Base-by-base conservation (phyloP, 2,113 vertebrate species). In the Rhynchopsitta pachyrhyncha region DNA sequence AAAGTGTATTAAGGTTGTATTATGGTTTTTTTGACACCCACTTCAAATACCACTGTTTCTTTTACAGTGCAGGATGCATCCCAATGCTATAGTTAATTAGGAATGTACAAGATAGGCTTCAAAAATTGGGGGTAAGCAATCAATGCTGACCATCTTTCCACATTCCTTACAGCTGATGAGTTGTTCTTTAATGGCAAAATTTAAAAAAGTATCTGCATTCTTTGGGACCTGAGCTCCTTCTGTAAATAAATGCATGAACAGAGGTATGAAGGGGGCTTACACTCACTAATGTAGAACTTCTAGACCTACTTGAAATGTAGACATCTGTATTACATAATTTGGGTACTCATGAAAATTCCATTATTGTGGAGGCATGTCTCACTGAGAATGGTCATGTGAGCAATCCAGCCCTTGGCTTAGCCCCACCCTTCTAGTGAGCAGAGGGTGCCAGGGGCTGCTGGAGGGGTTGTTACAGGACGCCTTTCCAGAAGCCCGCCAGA, bases 61-160 rank as follows among this genome's bases (percentile, higher is more conserved):
- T 91, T 78, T 37, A 42, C 13, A 37, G 28, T 2, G 1, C 41
- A 84, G 29, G 41, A 28, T 59, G 33, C 59, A 68, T 44, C 35
- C 17, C 25, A 92, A 39, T n/a, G 18, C 4, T 22, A 25, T 17
- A 47, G 33, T 64, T 50, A 50, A 47, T n/a, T 33, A 50, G 7
- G 18, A 87, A 53, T 2, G 3, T 4, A 29, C 1, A 12, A 85
- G 29, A 33, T 0, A 66, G 8, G 9, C 15, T 42, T 35, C 0
- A 7, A 77, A 89, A 89, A 41, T 57, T 7, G 5, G 12, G 80
- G 3, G 13, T 35, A 60, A 76, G 46, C 13, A 24, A 59, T 39
- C 24, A 63, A 46, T 67, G 24, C 0, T 77, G 1, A 24, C 11
- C 41, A 62, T 31, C 31, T 78, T 6, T 70, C 59, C 60, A 75